These are phyloP conservation scores for Macropus fuliginosus DNA, from an alignment of 2,797 vertebrate genomes.

Conservation along the genomic window DNA sequence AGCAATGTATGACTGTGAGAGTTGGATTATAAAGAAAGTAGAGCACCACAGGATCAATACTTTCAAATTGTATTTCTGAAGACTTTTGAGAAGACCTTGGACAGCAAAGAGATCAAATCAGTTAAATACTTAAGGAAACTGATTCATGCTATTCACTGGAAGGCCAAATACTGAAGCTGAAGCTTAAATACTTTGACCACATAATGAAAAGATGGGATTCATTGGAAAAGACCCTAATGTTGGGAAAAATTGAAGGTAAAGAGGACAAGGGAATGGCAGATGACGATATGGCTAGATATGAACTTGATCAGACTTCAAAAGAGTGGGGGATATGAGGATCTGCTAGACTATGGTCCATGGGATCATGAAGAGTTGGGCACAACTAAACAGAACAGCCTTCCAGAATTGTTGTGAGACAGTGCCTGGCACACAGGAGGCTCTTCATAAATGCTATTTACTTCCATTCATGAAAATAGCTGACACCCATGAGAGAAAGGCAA, in stretches of 20 bases:
- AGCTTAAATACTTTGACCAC: background rate
- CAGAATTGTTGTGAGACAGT: background rate
- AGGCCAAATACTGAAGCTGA: too few relatives aligned
- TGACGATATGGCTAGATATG: background rate
- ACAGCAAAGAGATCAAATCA: too few relatives aligned
- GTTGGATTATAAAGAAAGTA: too few relatives aligned
- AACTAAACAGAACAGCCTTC: background rate
- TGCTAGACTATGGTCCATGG: too few relatives aligned
- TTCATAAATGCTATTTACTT: background rate
- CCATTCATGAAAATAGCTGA: background rate
- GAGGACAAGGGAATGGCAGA: background rate
- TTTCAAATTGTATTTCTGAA: too few relatives aligned
- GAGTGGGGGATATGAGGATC: too few relatives aligned
- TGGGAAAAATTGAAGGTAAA: background rate
- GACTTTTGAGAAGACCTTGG: too few relatives aligned
- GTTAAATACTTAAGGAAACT: too few relatives aligned
- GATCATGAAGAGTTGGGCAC: background rate
- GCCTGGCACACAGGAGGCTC: background rate
- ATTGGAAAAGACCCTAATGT: background rate
- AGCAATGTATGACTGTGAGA: too few relatives aligned
- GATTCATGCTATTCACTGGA: too few relatives aligned
- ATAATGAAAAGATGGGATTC: background rate
- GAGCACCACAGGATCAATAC: too few relatives aligned
- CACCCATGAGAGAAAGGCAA: background rate
- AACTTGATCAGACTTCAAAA: background rate